These are phyloP conservation scores for Columba livia DNA, from an alignment of 2,113 vertebrate species.

Conservation along the genomic window DNA sequence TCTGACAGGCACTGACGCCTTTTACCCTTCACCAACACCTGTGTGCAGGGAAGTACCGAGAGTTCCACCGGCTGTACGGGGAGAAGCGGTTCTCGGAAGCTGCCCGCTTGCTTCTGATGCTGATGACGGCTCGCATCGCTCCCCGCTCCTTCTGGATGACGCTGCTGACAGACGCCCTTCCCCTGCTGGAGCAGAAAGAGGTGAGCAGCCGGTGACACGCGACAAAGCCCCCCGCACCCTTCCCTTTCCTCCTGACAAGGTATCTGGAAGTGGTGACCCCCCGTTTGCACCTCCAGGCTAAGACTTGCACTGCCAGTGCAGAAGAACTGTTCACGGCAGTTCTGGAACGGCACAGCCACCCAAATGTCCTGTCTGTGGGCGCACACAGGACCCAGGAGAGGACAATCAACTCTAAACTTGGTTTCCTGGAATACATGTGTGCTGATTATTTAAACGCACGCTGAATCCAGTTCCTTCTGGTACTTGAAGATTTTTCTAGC, in stretches of 20 bases:
- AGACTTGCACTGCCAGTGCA: neutral
- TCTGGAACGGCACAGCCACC: neutral
- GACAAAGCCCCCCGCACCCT: accelerated
- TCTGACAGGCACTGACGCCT: neutral
- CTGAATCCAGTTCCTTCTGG: neutral
- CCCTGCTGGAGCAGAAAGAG: constrained; percentile 94
- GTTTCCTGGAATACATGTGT: neutral
- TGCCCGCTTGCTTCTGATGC: constrained; percentile 86
- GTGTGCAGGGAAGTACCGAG: constrained; percentile 86
- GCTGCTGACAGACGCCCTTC: constrained; percentile 90
- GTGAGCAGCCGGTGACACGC: constrained; percentile 43
- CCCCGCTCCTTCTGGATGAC: constrained; percentile 97
- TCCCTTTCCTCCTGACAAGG: neutral
- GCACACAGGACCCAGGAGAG: neutral
- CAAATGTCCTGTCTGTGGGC: neutral
- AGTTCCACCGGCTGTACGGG: constrained; percentile 93
- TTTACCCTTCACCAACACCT: neutral
- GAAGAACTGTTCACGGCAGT: neutral
- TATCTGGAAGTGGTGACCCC: neutral
- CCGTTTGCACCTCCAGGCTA: neutral
- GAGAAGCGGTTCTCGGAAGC: constrained; percentile 87
- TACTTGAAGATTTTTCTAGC: neutral
- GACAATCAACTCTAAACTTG: neutral
- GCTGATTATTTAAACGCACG: accelerated
- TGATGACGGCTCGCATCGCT: constrained; percentile 95